Evolutionary conservation across 2,113 vertebrate genomes (phyloP).

Genomic region (Seriola quinqueradiata): DNA sequence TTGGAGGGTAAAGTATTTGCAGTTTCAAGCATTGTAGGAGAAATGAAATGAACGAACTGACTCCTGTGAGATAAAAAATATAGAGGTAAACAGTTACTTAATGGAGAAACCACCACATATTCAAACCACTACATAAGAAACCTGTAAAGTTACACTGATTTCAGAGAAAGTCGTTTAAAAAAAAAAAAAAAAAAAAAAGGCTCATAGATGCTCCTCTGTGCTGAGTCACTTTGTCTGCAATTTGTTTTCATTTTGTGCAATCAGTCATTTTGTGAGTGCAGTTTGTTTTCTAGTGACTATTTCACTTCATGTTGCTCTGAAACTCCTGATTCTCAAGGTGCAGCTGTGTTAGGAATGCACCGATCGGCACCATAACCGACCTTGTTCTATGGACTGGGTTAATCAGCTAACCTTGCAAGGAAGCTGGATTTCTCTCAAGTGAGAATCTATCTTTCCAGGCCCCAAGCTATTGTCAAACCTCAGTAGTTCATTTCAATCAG

Average conservation of each 20-base stretch:
- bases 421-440: no score
- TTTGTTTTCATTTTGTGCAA: neutral
- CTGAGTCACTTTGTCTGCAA: neutral
- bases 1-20: constrained; percentile 1
- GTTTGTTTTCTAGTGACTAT: neutral
- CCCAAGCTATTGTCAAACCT: no score
- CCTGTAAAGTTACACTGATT: neutral
- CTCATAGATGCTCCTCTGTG: neutral
- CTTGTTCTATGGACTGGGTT: no score
- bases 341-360: neutral
- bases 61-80: neutral
- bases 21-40: neutral
- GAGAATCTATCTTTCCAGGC: no score
- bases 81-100: neutral
- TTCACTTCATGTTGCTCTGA: neutral
- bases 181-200: no score
- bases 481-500: no score
- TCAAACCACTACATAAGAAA: neutral
- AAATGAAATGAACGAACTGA: constrained; percentile 23
- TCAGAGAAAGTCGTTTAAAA: no score
- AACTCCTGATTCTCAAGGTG: neutral
- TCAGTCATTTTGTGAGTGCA: neutral
- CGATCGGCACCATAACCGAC: neutral
- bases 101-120: neutral
- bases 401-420: neutral